Base-by-base conservation (phyloP, 2,113 vertebrate genomes). In the Tragelaphus buxtoni region DNA sequence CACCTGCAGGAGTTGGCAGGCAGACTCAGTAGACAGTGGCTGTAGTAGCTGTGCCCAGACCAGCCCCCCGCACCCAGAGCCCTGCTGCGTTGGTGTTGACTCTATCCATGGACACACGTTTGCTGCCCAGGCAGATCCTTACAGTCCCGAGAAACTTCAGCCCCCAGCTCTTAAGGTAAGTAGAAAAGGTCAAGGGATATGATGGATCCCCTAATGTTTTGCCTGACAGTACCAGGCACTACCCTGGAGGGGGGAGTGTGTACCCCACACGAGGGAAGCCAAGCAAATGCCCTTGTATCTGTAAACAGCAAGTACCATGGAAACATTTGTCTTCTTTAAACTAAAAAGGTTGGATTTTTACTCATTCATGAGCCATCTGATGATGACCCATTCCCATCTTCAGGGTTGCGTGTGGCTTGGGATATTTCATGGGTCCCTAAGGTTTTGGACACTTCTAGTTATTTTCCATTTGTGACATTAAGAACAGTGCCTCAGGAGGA, bases 21-120 rank as follows among this genome's bases (percentile, higher is more conserved):
- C 99, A 1, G 99, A 99, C 97, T 99, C 99, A 0, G 99, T 99
- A 96, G 99, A 99, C 97, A 99, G 99, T 76, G 99, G 99, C 96
- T 99, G 99, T 98, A 99, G 99, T 98, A 99, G 99, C 98, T 99
- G 99, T 94, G 99, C 99, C 17, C 99, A 99, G 45, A 99, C 99
- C 56, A 98, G 98, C 6, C 98, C 98, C 49, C 98, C 98, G 4
- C 99, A 99, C 94, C 98, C 99, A 9, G 99, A 99, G 53, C 97
- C 99, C 4, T 99, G 98, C 79, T 99, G 99, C 0, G 92, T 98
- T 2, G 99, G 98, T 0, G 97, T 98, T 2, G 99, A 99, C 92
- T 98, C 98, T 0, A 79, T 99, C 42, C 98, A 97, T 3, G 97
- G 98, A 88, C 98, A 98, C 45, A 1, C 84, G 45, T 99, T 99